A percentile compares a stretch with the other conserved stretches of the same genome.
Conservation (phyloP, 2,888 invertebrate genomes). For the Calameuta filiformis region DNA sequence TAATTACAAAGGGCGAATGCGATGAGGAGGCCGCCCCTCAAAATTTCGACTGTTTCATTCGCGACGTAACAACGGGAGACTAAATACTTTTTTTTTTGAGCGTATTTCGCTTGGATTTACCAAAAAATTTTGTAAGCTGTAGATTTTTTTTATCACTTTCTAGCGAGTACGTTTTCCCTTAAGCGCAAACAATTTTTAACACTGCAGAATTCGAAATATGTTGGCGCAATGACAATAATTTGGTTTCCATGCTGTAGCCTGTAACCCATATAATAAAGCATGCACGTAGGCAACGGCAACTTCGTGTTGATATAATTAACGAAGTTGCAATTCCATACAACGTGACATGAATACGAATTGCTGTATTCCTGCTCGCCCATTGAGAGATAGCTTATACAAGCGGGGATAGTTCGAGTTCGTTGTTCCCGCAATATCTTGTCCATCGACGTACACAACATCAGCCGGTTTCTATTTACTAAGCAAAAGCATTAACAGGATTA, state of each 20-base stretch:
- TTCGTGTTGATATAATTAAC: conserved; percentile 45
- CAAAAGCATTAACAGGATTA: not conserved
- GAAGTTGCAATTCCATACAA: conserved; percentile 31
- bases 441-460: not conserved
- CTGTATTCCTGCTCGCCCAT: conserved; percentile 11
- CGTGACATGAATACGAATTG: conserved; percentile 19
- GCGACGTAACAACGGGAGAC: not conserved
- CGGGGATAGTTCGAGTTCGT: not conserved
- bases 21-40: not conserved
- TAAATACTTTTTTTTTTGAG: not conserved
- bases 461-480: not conserved
- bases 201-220: not conserved
- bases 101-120: not conserved
- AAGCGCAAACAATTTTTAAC: not conserved
- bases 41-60: not conserved
- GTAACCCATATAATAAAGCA: conserved; percentile 35
- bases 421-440: not conserved
- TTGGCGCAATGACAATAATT: not conserved
- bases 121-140: too few relatives aligned
- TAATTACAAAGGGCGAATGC: not conserved
- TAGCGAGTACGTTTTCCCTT: not conserved
- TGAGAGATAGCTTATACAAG: conserved; percentile 10
- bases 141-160: not conserved
- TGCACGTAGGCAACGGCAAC: conserved; percentile 41
- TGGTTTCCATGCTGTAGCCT: not conserved